Conservation (phyloP, 2,113 vertebrate species). For the Chlamydotis undulata region DNA sequence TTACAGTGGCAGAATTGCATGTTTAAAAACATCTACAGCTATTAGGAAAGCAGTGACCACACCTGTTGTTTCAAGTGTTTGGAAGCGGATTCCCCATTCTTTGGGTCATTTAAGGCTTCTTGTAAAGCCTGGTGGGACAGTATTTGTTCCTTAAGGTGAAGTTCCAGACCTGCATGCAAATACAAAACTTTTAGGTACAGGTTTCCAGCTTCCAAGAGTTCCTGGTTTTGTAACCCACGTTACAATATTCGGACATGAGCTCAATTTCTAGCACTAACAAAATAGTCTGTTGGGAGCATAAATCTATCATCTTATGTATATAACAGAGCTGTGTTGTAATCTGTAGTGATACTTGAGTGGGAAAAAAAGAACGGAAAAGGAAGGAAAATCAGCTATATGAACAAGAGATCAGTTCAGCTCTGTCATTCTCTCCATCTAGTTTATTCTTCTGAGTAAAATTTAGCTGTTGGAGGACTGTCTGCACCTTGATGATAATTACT, state of each 20-base stretch:
- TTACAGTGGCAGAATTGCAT: not conserved
- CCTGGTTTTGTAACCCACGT: not conserved
- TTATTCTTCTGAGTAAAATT: not conserved
- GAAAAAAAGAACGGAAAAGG: not conserved
- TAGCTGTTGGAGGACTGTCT: not conserved
- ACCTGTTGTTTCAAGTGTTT: slow-evolving; percentile 98
- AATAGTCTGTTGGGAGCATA: not conserved
- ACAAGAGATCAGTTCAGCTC: not conserved
- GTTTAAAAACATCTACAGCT: not conserved
- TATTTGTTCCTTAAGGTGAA: slow-evolving; percentile 72
- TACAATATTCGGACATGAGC: not conserved
- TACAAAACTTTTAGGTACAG: not conserved
- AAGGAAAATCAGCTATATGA: not conserved
- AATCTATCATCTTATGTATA: not conserved
- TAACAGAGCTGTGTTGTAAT: not conserved
- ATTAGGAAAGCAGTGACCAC: not conserved
- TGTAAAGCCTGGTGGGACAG: slow-evolving; percentile 84
- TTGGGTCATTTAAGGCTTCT: slow-evolving; percentile 86
- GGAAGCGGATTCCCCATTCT: slow-evolving; percentile 89
- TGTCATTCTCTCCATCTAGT: not conserved
- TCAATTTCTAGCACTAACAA: not conserved
- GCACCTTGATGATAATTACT: not conserved
- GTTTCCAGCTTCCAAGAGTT: not conserved
- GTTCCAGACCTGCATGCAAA: slow-evolving; percentile 76
- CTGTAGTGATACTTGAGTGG: not conserved